Evolutionary conservation across 1,140 invertebrate species (phyloP).

Genomic region (Scaptomyza montana): DNA sequence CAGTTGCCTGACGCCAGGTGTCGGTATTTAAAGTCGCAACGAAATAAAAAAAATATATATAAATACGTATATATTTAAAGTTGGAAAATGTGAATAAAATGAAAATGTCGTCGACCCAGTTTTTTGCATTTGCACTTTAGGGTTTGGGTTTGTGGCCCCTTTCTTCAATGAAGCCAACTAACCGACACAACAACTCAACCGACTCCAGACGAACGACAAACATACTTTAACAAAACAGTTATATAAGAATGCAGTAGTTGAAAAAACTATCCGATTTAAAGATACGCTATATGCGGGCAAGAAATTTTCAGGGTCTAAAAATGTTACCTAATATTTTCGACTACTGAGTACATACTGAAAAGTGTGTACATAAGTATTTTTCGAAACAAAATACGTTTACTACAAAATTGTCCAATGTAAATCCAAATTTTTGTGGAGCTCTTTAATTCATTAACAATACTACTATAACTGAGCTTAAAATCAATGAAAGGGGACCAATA

Average conservation of each 20-base stretch:
- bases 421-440: too few species aligned
- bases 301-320: too few species aligned
- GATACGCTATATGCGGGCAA: not conserved
- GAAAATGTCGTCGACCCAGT: constrained; percentile 60
- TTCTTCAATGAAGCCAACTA: constrained; percentile 60
- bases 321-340: too few species aligned
- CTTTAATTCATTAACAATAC: too few species aligned
- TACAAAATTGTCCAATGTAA: too few species aligned
- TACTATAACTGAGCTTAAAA: too few species aligned
- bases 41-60: too few species aligned
- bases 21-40: constrained; percentile 42
- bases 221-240: constrained; percentile 3
- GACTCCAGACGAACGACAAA: constrained; percentile 6
- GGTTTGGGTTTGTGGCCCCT: constrained; percentile 14
- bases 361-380: too few species aligned
- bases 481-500: too few species aligned
- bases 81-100: constrained; percentile 7
- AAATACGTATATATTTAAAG: constrained; percentile 19
- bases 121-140: constrained; percentile 56
- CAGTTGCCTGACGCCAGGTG: not conserved
- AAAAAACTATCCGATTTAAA: not conserved
- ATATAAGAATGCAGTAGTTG: not conserved
- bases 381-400: too few species aligned
- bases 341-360: too few species aligned
- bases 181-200: constrained; percentile 36